A percentile compares a stretch with the other conserved stretches of the same genome.
Evolutionary conservation across 2,113 vertebrate species (phyloP).

Genomic region (Austrofundulus limnaeus): DNA sequence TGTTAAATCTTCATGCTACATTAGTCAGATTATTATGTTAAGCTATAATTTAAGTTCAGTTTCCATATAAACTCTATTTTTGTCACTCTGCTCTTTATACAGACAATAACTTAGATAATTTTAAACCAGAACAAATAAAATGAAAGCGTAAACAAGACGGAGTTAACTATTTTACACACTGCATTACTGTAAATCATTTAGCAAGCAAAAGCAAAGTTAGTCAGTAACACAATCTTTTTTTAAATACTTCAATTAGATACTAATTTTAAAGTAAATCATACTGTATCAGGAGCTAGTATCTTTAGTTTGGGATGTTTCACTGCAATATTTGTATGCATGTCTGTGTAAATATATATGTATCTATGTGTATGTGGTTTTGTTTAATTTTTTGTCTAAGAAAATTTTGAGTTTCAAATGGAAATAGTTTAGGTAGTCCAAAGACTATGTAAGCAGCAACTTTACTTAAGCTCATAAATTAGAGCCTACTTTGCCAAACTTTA

Average conservation of each 20-base stretch:
- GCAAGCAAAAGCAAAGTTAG: background rate
- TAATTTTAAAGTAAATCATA: conserved; percentile 5
- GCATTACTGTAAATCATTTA: background rate
- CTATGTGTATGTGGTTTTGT: too few relatives aligned
- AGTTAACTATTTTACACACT: background rate
- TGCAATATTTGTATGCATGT: background rate
- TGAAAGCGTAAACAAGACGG: background rate
- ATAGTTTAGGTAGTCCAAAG: background rate
- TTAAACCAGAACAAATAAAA: background rate
- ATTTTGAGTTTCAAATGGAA: conserved; percentile 5
- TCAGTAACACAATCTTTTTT: background rate
- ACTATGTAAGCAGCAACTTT: background rate
- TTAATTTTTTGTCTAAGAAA: background rate
- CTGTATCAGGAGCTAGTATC: background rate
- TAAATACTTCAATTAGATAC: conserved; percentile 7
- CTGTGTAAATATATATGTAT: too few relatives aligned
- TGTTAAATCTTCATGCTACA: too few relatives aligned
- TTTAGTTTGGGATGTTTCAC: background rate
- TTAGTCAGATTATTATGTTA: background rate
- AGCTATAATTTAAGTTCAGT: background rate
- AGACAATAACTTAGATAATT: background rate
- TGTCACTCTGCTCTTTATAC: background rate
- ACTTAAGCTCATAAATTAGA: conserved; percentile 18
- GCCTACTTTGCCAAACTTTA: too few relatives aligned
- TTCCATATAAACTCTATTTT: background rate